Evolutionary conservation across 1,140 invertebrate genomes (phyloP), one percentile per base, ranked within the genome.

Genomic region (Acromyrmex heyeri): DNA sequence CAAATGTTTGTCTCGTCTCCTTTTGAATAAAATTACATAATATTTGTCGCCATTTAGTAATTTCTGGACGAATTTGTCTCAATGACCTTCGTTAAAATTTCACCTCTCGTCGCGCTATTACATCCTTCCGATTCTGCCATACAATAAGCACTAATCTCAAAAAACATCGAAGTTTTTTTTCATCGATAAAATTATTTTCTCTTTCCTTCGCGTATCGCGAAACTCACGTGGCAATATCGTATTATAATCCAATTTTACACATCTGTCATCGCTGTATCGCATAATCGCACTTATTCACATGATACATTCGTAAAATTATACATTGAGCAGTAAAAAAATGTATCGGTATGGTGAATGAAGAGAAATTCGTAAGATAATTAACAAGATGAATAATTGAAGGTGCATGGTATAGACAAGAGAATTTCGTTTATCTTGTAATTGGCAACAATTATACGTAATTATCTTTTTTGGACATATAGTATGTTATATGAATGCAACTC

Each of bases 281-380:
- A 34, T 87, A 72, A 87, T n/a, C 65, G n/a, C 48, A 38, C 10
- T 65, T 61, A 78, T 65, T 78, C 55, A 78, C 64, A 48, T 70
- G 82, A 90, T 70, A 85, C 34, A 85, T 76, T 89, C 62, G 73
- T 75, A 89, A 90, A 89, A 81, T 73, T 57, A 67, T 61, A 76
- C 62, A 81, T 87, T 83, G 77, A 53, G 34, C 48, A 48, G 44
- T 86, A 76, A 90, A 87, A 76, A 69, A 87, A 85, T 48, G 44
- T 87, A 76, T 75, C 61, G 48, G 87, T 44, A 44, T 44, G 21
- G 18, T 24, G 38, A 89, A 83, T 61, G 67, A 72, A 83, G 55
- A 77, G 27, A 86, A 81, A 77, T 77, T 30, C 21, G 16, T 72
- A 61, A 85, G 34, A 21, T 21, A 30, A 89, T 48, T 65, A 50